Percentiles rank a stretch among this genome's conserved stretches.
These are phyloP conservation scores for Sycophila texana DNA, from an alignment of 2,888 invertebrate species.

Conservation along the genomic window DNA sequence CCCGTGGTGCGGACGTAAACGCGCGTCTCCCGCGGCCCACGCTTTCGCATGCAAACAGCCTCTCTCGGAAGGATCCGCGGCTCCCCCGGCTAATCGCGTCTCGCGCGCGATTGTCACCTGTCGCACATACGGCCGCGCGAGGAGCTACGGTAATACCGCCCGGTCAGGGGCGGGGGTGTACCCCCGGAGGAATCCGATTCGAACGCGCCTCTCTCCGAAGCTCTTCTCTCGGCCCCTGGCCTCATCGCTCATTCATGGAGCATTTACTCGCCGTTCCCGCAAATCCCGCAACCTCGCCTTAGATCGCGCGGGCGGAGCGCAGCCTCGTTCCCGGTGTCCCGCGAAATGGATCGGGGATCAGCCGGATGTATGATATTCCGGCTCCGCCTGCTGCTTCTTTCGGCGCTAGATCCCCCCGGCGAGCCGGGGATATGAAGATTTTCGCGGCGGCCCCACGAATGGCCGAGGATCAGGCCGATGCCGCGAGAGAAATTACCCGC, in stretches of 20 bases:
- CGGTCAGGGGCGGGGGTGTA: constrained; percentile 61
- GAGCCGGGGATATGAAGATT: constrained; percentile 43
- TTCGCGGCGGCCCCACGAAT: constrained; percentile 14
- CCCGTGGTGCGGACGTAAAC: too few species aligned
- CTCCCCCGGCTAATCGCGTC: constrained; percentile 38
- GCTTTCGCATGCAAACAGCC: background rate
- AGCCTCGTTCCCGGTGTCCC: constrained; percentile 63
- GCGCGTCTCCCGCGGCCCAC: background rate
- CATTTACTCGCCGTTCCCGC: constrained; percentile 74
- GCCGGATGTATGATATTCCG: constrained; percentile 68
- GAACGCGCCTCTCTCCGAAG: constrained; percentile 61
- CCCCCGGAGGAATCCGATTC: constrained; percentile 69
- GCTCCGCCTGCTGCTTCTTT: constrained; percentile 42
- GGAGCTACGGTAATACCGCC: constrained; percentile 65
- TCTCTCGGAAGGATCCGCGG: constrained; percentile 17
- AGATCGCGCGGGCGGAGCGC: constrained; percentile 57
- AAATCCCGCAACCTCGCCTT: constrained; percentile 62
- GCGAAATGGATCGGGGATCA: constrained; percentile 70
- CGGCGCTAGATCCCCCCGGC: constrained; percentile 8
- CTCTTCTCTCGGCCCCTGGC: constrained; percentile 61
- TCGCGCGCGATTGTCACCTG: constrained; percentile 40
- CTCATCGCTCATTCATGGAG: constrained; percentile 76
- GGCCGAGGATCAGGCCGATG: constrained; percentile 18
- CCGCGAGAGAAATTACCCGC: constrained; percentile 36
- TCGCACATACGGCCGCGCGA: background rate